Base-by-base conservation (phyloP, 2,888 invertebrate genomes). In the Polymixis flavicincta region DNA sequence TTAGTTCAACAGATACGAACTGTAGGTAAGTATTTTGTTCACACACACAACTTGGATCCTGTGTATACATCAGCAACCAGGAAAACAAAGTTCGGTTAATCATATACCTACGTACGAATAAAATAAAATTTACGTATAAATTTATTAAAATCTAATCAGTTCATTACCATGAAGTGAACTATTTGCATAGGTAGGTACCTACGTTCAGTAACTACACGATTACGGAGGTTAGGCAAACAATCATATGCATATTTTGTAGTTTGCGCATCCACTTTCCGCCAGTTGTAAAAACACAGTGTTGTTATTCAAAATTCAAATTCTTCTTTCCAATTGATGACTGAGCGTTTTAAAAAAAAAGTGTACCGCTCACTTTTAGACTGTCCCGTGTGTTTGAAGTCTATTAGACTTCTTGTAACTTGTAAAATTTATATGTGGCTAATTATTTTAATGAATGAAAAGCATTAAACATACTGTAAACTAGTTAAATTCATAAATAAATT, bases 11-110 rank as follows among this genome's bases (percentile, higher is more conserved):
- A 57, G 45, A 48, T 72, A 72, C 17, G 55, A 69, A 11, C 32
- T 1, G n/a, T 19, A 48, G 32, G 11, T 66, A 66, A 45, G 17
- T 66, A 54, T 54, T 54, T 45, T 45, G 11, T 45, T 45, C 13
- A 45, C 42, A 45, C 42, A 42, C 42, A 45, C 42, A 45, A 1
- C 42, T 45, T 45, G 42, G 42, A 45, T 45, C 42, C 42, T 45
- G 42, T 45, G 1, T 45, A 45, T 11, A 45, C 42, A 45, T 45
- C 57, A 70, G 45, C n/a, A 37, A 72, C 48, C 69, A 57, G 72
- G 72, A 72, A 69, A 72, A 72, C 25, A 57, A 72, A 57, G 37
- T 72, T 57, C 48, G 22, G 22, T 37, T 72, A 69, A 69, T 57
- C 48, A 32, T 22, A 6, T 64, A 48, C 11, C 22, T 17, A 42